Conservation (phyloP, 2,797 vertebrate genomes). For the Dicrostonyx torquatus region DNA sequence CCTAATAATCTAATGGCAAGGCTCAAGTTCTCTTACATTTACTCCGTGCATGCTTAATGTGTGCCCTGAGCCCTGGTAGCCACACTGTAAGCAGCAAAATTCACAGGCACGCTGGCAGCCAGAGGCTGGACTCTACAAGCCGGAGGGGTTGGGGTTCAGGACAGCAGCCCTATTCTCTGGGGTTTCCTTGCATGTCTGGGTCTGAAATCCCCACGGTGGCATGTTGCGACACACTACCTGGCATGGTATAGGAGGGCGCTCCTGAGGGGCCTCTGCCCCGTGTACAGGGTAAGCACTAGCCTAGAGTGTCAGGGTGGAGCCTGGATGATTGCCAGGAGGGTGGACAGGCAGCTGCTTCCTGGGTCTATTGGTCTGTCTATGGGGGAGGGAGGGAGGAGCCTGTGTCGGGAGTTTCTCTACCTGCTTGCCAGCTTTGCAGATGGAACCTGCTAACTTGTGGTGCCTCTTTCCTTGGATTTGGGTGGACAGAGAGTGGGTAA, state of each 20-base stretch:
- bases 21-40: background rate
- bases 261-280: background rate
- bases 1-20: background rate
- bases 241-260: background rate
- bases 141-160: background rate
- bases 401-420: background rate
- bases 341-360: background rate
- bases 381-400: constrained; percentile 52
- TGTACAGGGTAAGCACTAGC: background rate
- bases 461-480: background rate
- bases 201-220: too few relatives aligned
- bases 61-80: background rate
- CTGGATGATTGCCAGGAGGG: background rate
- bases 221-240: too few relatives aligned
- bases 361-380: background rate
- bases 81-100: background rate
- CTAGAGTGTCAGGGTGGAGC: background rate
- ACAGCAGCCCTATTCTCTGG: background rate
- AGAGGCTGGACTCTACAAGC: background rate
- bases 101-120: background rate
- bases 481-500: background rate
- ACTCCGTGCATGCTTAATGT: fast-evolving
- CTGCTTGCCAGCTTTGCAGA: background rate
- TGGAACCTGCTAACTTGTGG: background rate
- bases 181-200: background rate